Evolutionary conservation across 2,113 vertebrate species (phyloP).

Genomic region (Ptilonorhynchus violaceus): DNA sequence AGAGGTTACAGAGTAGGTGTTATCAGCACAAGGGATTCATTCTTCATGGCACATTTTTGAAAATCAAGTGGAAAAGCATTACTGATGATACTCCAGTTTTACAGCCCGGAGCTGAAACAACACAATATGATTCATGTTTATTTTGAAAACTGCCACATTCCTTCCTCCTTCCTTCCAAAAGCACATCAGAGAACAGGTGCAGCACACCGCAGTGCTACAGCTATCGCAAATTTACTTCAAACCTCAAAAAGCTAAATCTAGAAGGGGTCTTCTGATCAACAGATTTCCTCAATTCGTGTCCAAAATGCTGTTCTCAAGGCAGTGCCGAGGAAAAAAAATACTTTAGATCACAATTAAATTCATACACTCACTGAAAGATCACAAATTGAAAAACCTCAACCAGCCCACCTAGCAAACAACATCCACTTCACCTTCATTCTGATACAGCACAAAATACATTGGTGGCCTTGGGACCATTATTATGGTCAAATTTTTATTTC

Average conservation of each 20-base stretch:
- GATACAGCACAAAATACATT: not conserved
- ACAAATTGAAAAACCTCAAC: not conserved
- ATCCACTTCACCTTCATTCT: not conserved
- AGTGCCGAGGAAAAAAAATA: not conserved
- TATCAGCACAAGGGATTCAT: not conserved
- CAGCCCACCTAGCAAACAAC: not conserved
- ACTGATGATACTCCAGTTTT: not conserved
- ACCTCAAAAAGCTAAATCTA: not conserved
- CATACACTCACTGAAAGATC: not conserved
- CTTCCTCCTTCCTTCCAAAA: not conserved
- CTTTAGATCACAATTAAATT: not conserved
- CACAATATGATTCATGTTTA: not conserved
- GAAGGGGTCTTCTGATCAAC: not conserved
- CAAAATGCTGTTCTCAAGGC: not conserved
- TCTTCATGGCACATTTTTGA: not conserved
- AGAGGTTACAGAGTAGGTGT: not conserved
- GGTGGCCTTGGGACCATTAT: not conserved
- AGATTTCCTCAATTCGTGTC: not conserved
- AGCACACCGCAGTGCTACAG: not conserved
- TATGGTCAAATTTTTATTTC: not conserved
- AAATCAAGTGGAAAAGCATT: not conserved
- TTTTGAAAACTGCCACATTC: not conserved
- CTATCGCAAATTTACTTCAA: not conserved
- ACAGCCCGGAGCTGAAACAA: not conserved
- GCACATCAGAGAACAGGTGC: not conserved